Evolutionary conservation across 2,797 vertebrate genomes (phyloP), one percentile per base, ranked within the genome.

Genomic region (Scomberomorus guttatus): DNA sequence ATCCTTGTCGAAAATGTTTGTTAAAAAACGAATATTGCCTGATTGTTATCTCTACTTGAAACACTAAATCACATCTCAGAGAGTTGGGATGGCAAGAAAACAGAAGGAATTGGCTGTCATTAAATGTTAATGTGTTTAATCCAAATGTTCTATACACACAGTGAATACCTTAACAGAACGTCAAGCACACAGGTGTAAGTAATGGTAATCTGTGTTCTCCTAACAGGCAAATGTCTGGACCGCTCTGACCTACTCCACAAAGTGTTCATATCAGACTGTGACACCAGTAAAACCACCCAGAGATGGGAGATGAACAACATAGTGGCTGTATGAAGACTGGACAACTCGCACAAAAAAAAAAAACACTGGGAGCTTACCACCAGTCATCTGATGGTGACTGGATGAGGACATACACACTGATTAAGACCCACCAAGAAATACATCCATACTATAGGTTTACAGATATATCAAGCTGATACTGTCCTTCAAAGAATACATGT

Each of bases 261-360:
- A 87, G 96, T 99, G 48, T 99, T 98, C 90, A 90, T 99, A 87
- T 95, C 97, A 13, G 96, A 96, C 69, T 99, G 98, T 74, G 98
- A 99, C 93, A 95, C 90, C 87, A 96, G 80, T 88, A 99, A 98
- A 95, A 95, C 88, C 77, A 96, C 96, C 22, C 98, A 99, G 87
- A 97, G 96, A 79, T 99, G 98, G 98, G 98, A 99, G 93, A 98
- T 99, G 96, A 99, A 99, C 92, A 98, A 98, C 93, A 99, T 99
- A 5, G 94, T 98, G 64, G 97, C 96, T 48, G 96, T 99, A 79
- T 99, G 95, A 95, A 84, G 77, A 87, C 77, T n/a, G 44, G 24
- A 60, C 18, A 75, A 18, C 37, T 52, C 5, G 2, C 51, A 68
- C 42, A 27, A 64, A 57, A 25, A 64, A 57, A 25, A 63, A 44